These are phyloP conservation scores for Cynaeus angustus DNA, from an alignment of 2,888 invertebrate genomes.

Conservation along the genomic window DNA sequence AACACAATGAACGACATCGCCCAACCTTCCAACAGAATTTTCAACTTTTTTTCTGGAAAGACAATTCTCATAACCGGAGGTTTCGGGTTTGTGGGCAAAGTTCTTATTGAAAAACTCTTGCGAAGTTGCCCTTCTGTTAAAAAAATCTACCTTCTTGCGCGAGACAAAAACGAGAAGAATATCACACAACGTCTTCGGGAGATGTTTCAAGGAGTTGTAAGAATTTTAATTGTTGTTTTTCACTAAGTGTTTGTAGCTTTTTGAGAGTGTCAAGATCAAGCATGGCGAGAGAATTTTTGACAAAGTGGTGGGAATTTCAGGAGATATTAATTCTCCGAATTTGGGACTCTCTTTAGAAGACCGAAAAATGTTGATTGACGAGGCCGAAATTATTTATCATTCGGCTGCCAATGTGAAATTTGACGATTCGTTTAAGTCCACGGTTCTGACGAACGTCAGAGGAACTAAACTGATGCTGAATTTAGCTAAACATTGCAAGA, in stretches of 20 bases:
- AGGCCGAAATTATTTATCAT: slow-evolving; percentile 79
- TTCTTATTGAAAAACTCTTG: slow-evolving; percentile 70
- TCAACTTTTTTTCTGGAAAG: slow-evolving; percentile 60
- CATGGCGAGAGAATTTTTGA: slow-evolving; percentile 69
- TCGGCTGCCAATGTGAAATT: slow-evolving; percentile 84
- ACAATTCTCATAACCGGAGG: slow-evolving; percentile 70
- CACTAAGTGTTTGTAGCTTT: not conserved
- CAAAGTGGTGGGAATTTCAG: slow-evolving; percentile 73
- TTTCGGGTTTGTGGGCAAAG: slow-evolving; percentile 71
- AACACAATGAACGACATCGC: too few relatives aligned
- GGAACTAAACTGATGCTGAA: slow-evolving; percentile 65
- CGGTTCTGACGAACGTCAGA: slow-evolving; percentile 79
- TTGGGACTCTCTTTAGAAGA: slow-evolving; percentile 72
- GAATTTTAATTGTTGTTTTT: slow-evolving; percentile 10
- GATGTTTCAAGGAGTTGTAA: slow-evolving; percentile 65
- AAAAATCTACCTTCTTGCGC: slow-evolving; percentile 68
- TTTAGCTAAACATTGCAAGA: slow-evolving; percentile 63
- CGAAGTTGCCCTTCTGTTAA: slow-evolving; percentile 67
- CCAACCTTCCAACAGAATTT: slow-evolving; percentile 57
- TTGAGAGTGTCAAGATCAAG: slow-evolving; percentile 66
- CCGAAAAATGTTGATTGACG: slow-evolving; percentile 71
- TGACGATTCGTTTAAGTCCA: slow-evolving; percentile 77
- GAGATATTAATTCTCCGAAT: slow-evolving; percentile 71
- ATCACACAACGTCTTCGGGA: slow-evolving; percentile 67
- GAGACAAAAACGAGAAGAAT: slow-evolving; percentile 68